phyloP scores from a whole-genome alignment of 92 coral and sea anemone species.

The Epizoanthus rinbou region DNA sequence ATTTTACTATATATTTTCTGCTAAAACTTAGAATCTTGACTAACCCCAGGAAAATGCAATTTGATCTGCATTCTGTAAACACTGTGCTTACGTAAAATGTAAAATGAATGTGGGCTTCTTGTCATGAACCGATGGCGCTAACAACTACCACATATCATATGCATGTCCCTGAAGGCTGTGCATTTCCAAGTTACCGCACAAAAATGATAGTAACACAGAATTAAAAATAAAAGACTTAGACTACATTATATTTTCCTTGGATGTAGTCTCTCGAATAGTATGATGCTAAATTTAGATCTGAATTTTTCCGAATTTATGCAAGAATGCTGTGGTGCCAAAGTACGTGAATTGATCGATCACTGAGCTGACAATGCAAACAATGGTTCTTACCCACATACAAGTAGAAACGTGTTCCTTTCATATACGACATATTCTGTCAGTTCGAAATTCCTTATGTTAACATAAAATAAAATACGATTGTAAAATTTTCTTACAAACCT shows the following conservation, averaged over 20 bases:
- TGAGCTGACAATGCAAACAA: constrained; percentile 13
- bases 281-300: not conserved
- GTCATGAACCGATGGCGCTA: not conserved
- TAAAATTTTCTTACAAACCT: constrained; percentile 55
- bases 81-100: not conserved
- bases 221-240: not conserved
- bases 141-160: not conserved
- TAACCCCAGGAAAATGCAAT: not conserved
- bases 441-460: not conserved
- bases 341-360: constrained; percentile 4
- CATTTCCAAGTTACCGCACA: not conserved
- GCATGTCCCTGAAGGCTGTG: not conserved
- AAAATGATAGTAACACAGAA: not conserved
- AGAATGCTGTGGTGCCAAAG: not conserved
- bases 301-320: not conserved
- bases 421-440: not conserved
- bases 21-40: not conserved
- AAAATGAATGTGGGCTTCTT: not conserved
- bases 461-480: not conserved
- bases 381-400: constrained; percentile 27
- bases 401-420: constrained; percentile 45
- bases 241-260: not conserved
- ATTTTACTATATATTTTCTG: not conserved
- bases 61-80: constrained; percentile 10
- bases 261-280: not conserved